Evolutionary conservation across 2,888 invertebrate genomes (phyloP), one percentile per base, ranked within the genome.

Genomic region (Xestia c-nigrum): DNA sequence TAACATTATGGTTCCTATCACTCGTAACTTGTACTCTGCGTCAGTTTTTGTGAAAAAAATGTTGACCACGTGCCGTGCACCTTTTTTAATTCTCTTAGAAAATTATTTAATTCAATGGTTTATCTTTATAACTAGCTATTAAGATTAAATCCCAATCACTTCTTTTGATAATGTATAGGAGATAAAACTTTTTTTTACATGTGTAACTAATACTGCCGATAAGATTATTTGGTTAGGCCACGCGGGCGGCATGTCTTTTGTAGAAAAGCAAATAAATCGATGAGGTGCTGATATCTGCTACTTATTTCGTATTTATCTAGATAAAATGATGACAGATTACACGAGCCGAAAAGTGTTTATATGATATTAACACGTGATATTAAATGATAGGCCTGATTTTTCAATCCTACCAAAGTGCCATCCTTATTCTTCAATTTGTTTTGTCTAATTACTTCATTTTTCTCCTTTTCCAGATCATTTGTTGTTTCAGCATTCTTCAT

Each of bases 291-390:
- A 65, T 84, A 78, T 67, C 50, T 77, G 72, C 59, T 78, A 78
- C 73, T 38, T 55, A 67, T 24, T 14, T 70, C 72, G 38, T 80
- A 75, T 74, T 78, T 80, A 78, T 72, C 65, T 76, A 79, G 73
- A 80, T 83, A 72, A 82, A 78, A 92, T 96, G 96, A 96, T 95
- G 95, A 94, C 85, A 94, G 94, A 89, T 82, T 88, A 93, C 95
- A 95, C 94, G 95, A 96, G 95, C 95, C 95, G 91, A 95, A 94
- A 95, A 89, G 95, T 95, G 95, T 95, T 91, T 88, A 74, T 88
- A 92, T 95, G 95, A 95, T 74, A 81, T 87, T 84, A 93, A 93
- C 93, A 93, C 93, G 80, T 94, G 94, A 94, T 94, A 92, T 88
- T 86, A 86, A 93, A 94, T 94, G 94, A 94, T 94, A 94, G 94